Conservation (phyloP, 2,113 vertebrate species). For the Mormoops blainvillei region DNA sequence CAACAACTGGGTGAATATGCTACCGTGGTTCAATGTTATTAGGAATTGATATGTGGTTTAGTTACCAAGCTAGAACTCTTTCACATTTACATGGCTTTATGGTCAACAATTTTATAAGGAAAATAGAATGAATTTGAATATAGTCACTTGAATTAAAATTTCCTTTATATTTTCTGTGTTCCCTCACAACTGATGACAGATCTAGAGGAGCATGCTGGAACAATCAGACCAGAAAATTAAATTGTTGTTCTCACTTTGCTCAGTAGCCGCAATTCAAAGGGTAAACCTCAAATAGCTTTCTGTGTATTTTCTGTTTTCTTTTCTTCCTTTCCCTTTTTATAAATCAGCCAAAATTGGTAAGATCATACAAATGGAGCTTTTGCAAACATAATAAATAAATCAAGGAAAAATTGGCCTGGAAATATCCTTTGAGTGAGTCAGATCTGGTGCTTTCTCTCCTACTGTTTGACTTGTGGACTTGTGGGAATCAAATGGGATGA, state of each 20-base stretch:
- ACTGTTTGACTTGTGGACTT: not conserved
- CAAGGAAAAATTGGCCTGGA: not conserved
- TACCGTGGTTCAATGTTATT: conserved; percentile 65
- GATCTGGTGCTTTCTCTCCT: not conserved
- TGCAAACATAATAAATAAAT: not conserved
- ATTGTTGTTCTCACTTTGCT: conserved; percentile 62
- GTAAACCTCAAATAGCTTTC: not conserved
- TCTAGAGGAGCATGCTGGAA: conserved; percentile 69
- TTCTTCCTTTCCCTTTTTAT: conserved; percentile 44
- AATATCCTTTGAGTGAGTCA: not conserved
- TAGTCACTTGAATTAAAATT: conserved; percentile 74
- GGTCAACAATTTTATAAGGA: conserved; percentile 74
- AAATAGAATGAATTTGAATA: conserved; percentile 68
- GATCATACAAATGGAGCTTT: not conserved
- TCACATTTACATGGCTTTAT: conserved; percentile 69
- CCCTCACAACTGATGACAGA: conserved; percentile 68
- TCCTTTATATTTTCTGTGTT: conserved; percentile 73
- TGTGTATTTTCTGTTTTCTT: not conserved
- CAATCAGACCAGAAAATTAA: conserved; percentile 76
- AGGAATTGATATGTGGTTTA: conserved; percentile 68
- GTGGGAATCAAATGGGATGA: not conserved
- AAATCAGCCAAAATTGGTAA: not conserved
- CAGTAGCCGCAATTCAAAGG: conserved; percentile 45
- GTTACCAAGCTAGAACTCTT: conserved; percentile 72
- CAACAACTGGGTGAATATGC: not conserved